Conservation (phyloP, 2,113 vertebrate genomes). For the Podarcis cretensis region DNA sequence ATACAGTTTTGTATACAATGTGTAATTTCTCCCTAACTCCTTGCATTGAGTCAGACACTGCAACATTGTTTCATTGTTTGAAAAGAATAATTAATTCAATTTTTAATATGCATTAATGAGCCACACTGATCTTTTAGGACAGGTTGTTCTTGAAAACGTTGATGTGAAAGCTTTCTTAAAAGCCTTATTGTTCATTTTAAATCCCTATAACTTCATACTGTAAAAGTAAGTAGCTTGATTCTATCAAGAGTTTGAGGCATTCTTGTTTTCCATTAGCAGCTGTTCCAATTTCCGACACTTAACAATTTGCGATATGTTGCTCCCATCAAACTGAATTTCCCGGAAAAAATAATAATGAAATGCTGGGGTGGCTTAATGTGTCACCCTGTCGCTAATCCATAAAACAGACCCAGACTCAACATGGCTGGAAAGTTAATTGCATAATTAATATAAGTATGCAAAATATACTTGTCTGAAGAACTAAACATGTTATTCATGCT, state of each 20-base stretch:
- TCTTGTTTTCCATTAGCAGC: conserved; percentile 72
- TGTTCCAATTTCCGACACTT: conserved; percentile 64
- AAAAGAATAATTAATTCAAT: conserved; percentile 17
- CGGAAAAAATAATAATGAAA: background rate
- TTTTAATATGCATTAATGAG: conserved; percentile 50
- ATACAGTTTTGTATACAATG: background rate
- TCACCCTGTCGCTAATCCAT: conserved; percentile 65
- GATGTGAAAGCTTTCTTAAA: conserved; percentile 57
- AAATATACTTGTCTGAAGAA: conserved; percentile 58
- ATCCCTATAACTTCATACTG: conserved; percentile 30
- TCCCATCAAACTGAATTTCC: conserved; percentile 71
- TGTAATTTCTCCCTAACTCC: background rate
- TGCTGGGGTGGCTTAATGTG: conserved; percentile 38
- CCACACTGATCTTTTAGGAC: conserved; percentile 47
- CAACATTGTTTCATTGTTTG: background rate
- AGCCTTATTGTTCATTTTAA: conserved; percentile 60
- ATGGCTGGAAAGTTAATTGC: conserved; percentile 56
- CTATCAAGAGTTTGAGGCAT: conserved; percentile 58
- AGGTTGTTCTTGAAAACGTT: conserved; percentile 37
- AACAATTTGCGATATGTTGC: conserved; percentile 66
- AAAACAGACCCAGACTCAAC: conserved; percentile 57
- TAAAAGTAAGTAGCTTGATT: conserved; percentile 61
- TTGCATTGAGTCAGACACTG: background rate
- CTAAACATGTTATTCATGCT: conserved; percentile 55
- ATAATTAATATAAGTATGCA: conserved; percentile 61